Conservation (phyloP, 2,888 invertebrate genomes). For the Amblyteles armatorius region DNA sequence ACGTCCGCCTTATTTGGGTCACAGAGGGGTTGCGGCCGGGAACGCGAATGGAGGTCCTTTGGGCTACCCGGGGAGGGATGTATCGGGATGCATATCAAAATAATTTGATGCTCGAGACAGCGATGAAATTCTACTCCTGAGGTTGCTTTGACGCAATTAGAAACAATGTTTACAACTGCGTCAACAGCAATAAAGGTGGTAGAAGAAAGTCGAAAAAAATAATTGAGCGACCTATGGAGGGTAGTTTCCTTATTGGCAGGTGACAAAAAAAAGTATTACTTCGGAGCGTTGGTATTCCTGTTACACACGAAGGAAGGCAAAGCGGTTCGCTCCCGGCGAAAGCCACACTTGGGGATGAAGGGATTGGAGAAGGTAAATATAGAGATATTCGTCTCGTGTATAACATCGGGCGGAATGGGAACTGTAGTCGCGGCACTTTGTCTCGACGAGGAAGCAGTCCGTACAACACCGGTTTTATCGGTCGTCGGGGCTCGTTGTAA, state of each 20-base stretch:
- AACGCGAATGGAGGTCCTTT: conserved; percentile 35
- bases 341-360: background rate
- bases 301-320: too few relatives aligned
- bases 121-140: background rate
- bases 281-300: background rate
- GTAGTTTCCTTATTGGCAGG: too few relatives aligned
- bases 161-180: background rate
- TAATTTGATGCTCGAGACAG: conserved; percentile 39
- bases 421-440: conserved; percentile 40
- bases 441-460: conserved; percentile 41
- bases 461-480: conserved; percentile 64
- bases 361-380: background rate
- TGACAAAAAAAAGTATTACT: background rate
- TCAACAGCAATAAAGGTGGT: background rate
- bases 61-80: background rate
- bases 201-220: too few relatives aligned
- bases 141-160: background rate
- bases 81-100: conserved; percentile 21
- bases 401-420: conserved; percentile 28
- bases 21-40: conserved; percentile 45
- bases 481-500: conserved; percentile 58
- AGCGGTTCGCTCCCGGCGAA: too few relatives aligned
- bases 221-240: too few relatives aligned
- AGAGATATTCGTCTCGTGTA: background rate
- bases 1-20: conserved; percentile 69